A percentile compares a stretch with the other conserved stretches of the same genome.
Evolutionary conservation across 2,888 invertebrate species (phyloP).

Genomic region (Neoitamus cyanurus): DNA sequence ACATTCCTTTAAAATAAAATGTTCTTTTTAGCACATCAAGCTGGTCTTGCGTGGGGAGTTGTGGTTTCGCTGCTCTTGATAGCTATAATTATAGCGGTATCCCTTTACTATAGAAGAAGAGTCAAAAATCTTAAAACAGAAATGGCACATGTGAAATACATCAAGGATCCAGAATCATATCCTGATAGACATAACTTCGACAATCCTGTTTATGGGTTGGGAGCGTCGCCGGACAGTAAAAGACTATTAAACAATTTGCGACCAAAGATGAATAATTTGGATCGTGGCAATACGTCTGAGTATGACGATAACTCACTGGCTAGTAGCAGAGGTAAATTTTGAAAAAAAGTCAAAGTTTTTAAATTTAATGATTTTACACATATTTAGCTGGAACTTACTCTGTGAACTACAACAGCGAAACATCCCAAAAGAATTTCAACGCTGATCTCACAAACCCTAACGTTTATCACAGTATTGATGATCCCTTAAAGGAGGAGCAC

Average conservation of each 20-base stretch:
- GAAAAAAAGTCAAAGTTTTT: neutral
- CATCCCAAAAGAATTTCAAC: constrained; percentile 81
- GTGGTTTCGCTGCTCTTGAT: constrained; percentile 75
- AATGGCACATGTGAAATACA: constrained; percentile 87
- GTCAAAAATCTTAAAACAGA: constrained; percentile 86
- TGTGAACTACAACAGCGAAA: constrained; percentile 73
- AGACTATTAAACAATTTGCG: constrained; percentile 64
- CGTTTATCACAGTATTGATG: constrained; percentile 84
- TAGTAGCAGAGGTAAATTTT: constrained; percentile 65
- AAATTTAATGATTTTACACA: neutral
- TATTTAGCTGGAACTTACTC: constrained; percentile 68
- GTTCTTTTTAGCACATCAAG: constrained; percentile 63
- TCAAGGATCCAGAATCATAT: constrained; percentile 76
- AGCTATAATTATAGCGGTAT: constrained; percentile 72
- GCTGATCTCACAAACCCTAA: constrained; percentile 88
- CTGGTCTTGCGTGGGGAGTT: constrained; percentile 70
- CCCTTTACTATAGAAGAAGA: constrained; percentile 83
- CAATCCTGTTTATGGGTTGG: constrained; percentile 89
- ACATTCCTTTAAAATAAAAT: neutral
- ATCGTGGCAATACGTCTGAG: constrained; percentile 56
- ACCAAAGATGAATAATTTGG: constrained; percentile 65
- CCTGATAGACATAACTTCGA: constrained; percentile 77
- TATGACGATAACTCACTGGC: constrained; percentile 68
- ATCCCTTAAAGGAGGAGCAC: constrained; percentile 81
- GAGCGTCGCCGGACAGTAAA: constrained; percentile 70